phyloP scores from a whole-genome alignment of 2,888 invertebrate genomes.

The Tetragnatha montana region DNA sequence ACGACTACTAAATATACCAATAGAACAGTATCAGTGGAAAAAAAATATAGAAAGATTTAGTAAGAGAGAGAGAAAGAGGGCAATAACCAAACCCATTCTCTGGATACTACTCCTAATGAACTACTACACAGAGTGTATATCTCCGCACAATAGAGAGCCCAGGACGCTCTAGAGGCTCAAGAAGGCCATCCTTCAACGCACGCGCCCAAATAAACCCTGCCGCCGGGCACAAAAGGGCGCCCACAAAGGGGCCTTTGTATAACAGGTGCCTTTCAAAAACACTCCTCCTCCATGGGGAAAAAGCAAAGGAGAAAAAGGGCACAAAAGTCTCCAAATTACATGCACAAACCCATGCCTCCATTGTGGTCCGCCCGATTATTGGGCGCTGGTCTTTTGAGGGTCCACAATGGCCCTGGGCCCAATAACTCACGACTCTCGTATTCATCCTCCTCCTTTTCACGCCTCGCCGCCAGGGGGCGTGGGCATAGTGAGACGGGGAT shows the following conservation, averaged over 20 bases:
- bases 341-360: constrained; percentile 63
- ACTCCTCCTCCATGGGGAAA: constrained; percentile 33
- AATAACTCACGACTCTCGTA: constrained; percentile 64
- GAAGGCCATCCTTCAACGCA: too few relatives aligned
- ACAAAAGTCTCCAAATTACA: constrained; percentile 70
- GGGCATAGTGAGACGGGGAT: constrained; percentile 7
- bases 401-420: constrained; percentile 66
- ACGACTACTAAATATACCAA: too few relatives aligned
- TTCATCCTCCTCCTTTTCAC: constrained; percentile 61
- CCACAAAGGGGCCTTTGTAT: constrained; percentile 53
- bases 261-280: constrained; percentile 62
- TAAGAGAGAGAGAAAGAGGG: too few relatives aligned
- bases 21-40: too few relatives aligned
- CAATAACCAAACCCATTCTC: too few relatives aligned
- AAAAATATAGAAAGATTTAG: too few relatives aligned
- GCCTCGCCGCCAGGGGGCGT: constrained; percentile 20
- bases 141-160: too few relatives aligned
- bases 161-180: too few relatives aligned
- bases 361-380: constrained; percentile 63
- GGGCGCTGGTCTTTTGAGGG: constrained; percentile 62
- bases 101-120: too few relatives aligned
- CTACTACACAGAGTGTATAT: too few relatives aligned
- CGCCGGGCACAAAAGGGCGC: constrained; percentile 44
- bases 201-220: too few relatives aligned
- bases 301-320: constrained; percentile 30